Conservation (phyloP, 2,888 invertebrate species). For the Ommatoiulus sabulosus region DNA sequence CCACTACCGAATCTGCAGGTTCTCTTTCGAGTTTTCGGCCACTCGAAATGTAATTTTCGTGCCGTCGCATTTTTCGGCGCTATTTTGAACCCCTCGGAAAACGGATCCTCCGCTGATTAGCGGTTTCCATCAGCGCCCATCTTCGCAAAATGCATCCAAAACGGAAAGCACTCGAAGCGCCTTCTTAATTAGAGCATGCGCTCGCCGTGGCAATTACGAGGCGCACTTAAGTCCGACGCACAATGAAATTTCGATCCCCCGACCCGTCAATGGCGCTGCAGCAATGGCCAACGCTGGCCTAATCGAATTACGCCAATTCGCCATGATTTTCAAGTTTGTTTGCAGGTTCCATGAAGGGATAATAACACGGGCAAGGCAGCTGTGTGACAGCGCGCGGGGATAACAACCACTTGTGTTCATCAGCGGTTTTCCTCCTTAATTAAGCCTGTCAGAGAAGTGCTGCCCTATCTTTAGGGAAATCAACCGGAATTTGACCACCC, state of each 20-base stretch:
- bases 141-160: background rate
- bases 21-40: too few species aligned
- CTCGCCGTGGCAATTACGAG: background rate
- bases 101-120: background rate
- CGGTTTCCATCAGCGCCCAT: too few species aligned
- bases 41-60: too few species aligned
- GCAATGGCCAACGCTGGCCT: background rate
- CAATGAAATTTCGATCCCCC: background rate
- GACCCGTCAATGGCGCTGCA: background rate
- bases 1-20: too few species aligned
- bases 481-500: background rate
- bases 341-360: background rate
- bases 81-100: background rate
- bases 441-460: background rate
- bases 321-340: slow-evolving; percentile 9
- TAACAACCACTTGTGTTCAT: background rate
- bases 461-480: background rate
- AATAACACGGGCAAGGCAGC: background rate
- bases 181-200: background rate
- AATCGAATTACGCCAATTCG: background rate
- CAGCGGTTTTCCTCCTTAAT: slow-evolving; percentile 8
- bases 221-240: background rate
- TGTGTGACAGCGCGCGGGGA: background rate
- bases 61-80: too few species aligned
- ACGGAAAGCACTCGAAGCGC: background rate